Evolutionary conservation across 2,113 vertebrate species (phyloP), one percentile per base, ranked within the genome.

Genomic region (Pterocles gutturalis): DNA sequence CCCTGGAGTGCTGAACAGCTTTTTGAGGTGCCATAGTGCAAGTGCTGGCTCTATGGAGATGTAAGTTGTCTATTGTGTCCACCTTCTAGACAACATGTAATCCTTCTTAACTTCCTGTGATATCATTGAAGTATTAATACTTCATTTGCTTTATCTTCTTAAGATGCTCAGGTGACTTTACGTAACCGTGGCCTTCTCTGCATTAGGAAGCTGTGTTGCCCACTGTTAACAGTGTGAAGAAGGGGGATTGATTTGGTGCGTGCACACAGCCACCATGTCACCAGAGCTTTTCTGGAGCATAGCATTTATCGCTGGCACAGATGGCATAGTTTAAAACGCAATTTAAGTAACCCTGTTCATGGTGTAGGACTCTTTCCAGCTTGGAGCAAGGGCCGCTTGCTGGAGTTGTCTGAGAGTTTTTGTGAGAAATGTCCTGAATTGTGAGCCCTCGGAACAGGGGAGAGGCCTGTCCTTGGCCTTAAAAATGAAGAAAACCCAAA

Each of bases 21-120:
- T 12, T 49, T 48, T 0, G 0, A 73, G 41, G 31, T 78, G 84
- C 48, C 4, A 0, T 0, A 9, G 46, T 11, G 29, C 25, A 41
- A 43, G 43, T 19, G 20, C 10, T 57, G 46, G 17, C 66, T 58
- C 20, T 48, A 4, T 6, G 34, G 33, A 76, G 55, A 9, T 13
- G 7, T 33, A 38, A 85, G 31, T 31, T 36, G 60, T 53, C 60
- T n/a, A 4, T 31, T 26, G 24, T 84, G 73, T 57, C 60, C n/a
- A 57, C 51, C 53, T 70, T 92, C 41, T 81, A 53, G 71, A 54
- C 43, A 67, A 9, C 18, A 22, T 1, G 1, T 66, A 65, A 45
- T n/a, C 76, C 62, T 64, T 57, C 14, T 28, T 51, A 67, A 25
- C 29, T 25, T 48, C 48, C 57, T 19, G 0, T 49, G 24, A 71